Base-by-base conservation (phyloP, 2,797 vertebrate genomes). In the Borostomias antarcticus region DNA sequence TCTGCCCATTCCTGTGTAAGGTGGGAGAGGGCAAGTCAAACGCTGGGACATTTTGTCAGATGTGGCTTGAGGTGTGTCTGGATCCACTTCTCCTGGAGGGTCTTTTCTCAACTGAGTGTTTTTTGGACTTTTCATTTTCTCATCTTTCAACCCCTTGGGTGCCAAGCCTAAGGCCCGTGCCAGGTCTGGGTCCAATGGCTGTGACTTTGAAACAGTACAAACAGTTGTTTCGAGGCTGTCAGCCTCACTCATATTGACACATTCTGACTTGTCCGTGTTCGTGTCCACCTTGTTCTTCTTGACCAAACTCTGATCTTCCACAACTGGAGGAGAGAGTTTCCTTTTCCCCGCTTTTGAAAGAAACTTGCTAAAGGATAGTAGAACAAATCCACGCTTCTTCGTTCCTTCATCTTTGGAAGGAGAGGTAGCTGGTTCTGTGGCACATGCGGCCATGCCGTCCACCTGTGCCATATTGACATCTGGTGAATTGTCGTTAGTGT, bases 361-460 rank as follows among this genome's bases (percentile, higher is more conserved):
- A 67, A 91, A 70, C 78, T 86, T 87, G 61, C 73, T 85, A 33
- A 91, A 72, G 26, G 89, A 81, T 69, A 82, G 80, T 61, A 74
- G 77, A 59, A 58, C 69, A 65, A 76, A 65, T 33, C 83, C 79
- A 32, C 63, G 68, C 15, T 70, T 81, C 64, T 74, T 73, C 4
- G 33, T 6, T 64, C 25, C 50, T 60, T 70, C 81, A 68, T 65
- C 63, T 66, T 47, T 30, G 21, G 48, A 65, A 40, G 51, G 4
- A 5, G 0, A 4, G 43, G 79, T 69, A 21, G 66, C 21, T 37
- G 52, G 8, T 54, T 72, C 70, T 54, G 45, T 48, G 7, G 19
- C 8, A 62, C 47, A n/a, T 54, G 63, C 52, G n/a, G 52, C 56
- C 1, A 19, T 52, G n/a, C 48, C 58, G 47, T 68, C 52, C 45